Evolutionary conservation across 2,888 invertebrate genomes (phyloP), one percentile per base, ranked within the genome.

Genomic region (Heliconius cydno): DNA sequence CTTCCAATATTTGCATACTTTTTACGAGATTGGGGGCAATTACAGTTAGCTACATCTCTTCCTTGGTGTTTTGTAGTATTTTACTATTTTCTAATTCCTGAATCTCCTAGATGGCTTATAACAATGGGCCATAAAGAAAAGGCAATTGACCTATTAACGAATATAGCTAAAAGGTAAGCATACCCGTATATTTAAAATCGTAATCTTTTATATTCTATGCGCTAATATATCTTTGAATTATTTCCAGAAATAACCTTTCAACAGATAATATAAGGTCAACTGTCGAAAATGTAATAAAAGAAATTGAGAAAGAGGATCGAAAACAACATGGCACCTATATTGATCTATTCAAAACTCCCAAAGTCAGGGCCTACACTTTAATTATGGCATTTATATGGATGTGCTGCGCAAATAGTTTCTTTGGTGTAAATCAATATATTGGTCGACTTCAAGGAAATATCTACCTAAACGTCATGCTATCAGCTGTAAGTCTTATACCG

Each of bases 361-460:
- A 96, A 87, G 95, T 97, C 88, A 94, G 97, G 81, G 85, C 93
- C 22, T 97, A 97, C 86, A 97, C 97, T 0, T 87, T 97, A 3
- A 95, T 96, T 73, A 96, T 97, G 85, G 96, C 96, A 80, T 96
- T 96, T 81, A 96, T 97, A 84, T 98, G 98, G 98, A 92, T 97
- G 82, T 97, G 97, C 9, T 97, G 97, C 79, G 97, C 98, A 9
- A 96, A 98, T 89, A 97, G 97, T 74, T 97, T 97, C 90, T 98
- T 97, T 86, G 98, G 98, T 0, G 95, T 98, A 65, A 97, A 97
- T 34, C 97, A 98, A 87, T 98, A 97, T 88, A 96, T 97, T 75
- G 97, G 97, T 0, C 96, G 97, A 81, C 92, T 97, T 25, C 96
- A 96, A 77, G 98, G 98, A 5, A 96, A 98, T 86, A 96, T 98